Percentiles rank a stretch among this genome's conserved stretches.
Evolutionary conservation across 2,888 invertebrate species (phyloP).

Genomic region (Epiblema foenella): DNA sequence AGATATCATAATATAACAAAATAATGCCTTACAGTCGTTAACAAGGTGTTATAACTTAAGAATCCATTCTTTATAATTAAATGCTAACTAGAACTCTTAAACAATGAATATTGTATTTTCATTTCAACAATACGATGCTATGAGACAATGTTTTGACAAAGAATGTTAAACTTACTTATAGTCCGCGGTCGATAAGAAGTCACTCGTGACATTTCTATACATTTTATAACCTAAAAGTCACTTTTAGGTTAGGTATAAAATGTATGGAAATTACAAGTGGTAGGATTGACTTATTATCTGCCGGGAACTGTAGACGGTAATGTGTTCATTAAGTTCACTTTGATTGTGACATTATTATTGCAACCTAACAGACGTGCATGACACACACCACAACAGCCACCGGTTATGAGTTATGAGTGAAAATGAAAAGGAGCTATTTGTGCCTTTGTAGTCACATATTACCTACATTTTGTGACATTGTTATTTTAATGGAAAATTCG

Average conservation of each 20-base stretch:
- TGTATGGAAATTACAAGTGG: too few relatives aligned
- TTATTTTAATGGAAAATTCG: too few relatives aligned
- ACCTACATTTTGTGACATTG: not conserved
- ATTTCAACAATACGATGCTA: not conserved
- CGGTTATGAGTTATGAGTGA: not conserved
- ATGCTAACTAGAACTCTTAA: too few relatives aligned
- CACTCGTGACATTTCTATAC: too few relatives aligned
- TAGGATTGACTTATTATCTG: too few relatives aligned
- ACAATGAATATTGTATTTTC: too few relatives aligned
- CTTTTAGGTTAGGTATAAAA: too few relatives aligned
- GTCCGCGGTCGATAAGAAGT: too few relatives aligned
- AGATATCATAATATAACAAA: too few relatives aligned
- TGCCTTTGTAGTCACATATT: slow-evolving; percentile 3
- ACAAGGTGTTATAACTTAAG: not conserved
- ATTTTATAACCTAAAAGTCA: too few relatives aligned
- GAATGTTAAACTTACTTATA: slow-evolving; percentile 1
- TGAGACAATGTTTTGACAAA: slow-evolving; percentile 3
- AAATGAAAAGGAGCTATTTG: not conserved
- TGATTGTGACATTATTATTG: slow-evolving; percentile 23
- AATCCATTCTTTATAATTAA: not conserved
- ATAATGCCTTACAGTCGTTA: too few relatives aligned
- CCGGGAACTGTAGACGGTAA: not conserved
- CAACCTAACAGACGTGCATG: slow-evolving; percentile 3
- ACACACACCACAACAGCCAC: not conserved
- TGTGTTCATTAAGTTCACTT: slow-evolving; percentile 7